Conservation (phyloP, 2,888 invertebrate genomes). For the Leuctra nigra region DNA sequence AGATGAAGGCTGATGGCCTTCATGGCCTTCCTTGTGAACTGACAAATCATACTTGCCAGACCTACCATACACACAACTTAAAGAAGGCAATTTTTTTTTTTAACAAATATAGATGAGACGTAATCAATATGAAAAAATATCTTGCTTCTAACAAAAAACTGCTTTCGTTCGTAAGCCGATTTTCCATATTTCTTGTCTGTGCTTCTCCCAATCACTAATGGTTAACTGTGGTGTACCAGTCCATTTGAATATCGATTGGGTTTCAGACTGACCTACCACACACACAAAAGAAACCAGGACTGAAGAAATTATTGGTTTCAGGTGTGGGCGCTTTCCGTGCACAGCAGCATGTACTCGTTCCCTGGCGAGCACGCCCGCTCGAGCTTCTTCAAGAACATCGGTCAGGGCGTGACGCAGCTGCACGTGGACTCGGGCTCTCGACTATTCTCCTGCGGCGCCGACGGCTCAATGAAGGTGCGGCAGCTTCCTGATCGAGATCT, state of each 20-base stretch:
- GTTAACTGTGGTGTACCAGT: too few relatives aligned
- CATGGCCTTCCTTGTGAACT: too few relatives aligned
- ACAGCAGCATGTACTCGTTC: conserved; percentile 80
- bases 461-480: conserved; percentile 97
- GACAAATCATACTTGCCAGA: too few relatives aligned
- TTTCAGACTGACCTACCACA: too few relatives aligned
- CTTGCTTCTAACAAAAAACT: not conserved
- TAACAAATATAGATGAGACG: too few relatives aligned
- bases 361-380: conserved; percentile 92
- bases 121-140: too few relatives aligned
- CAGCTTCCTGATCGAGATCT: conserved; percentile 77
- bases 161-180: not conserved
- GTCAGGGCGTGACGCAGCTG: conserved; percentile 93
- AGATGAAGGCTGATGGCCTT: too few relatives aligned
- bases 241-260: too few relatives aligned
- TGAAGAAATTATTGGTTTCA: conserved; percentile 48
- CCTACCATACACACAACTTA: too few relatives aligned
- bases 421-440: conserved; percentile 84
- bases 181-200: not conserved
- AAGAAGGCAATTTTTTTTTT: too few relatives aligned
- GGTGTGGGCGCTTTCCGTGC: conserved; percentile 90
- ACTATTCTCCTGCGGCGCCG: conserved; percentile 96
- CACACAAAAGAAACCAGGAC: too few relatives aligned
- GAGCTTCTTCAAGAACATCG: conserved; percentile 95
- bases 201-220: too few relatives aligned